phyloP scores from a whole-genome alignment of 1,140 invertebrate species.

The Brachionus rubens region DNA sequence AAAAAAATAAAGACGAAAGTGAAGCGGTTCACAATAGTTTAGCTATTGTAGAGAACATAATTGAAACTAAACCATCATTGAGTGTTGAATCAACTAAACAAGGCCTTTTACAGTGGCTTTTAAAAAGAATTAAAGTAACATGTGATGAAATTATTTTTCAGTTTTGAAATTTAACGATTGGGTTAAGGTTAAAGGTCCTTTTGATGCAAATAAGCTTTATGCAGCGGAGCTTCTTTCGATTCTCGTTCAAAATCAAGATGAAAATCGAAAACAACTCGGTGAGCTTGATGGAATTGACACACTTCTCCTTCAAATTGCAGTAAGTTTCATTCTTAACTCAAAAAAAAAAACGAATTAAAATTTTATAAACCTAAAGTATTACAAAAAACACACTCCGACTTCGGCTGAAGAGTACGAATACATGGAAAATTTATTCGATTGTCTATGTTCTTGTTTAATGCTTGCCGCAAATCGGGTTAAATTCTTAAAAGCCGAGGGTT shows the following conservation, averaged over 20 bases:
- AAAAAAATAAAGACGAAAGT: slow-evolving; percentile 85
- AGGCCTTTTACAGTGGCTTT: slow-evolving; percentile 84
- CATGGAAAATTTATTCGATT: slow-evolving; percentile 98
- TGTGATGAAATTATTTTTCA: neutral
- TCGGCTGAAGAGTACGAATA: slow-evolving; percentile 89
- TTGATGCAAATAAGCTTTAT: slow-evolving; percentile 94
- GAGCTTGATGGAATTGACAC: slow-evolving; percentile 93
- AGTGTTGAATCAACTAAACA: slow-evolving; percentile 75
- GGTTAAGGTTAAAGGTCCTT: slow-evolving; percentile 77
- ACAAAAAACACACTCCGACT: slow-evolving; percentile 87
- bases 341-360: neutral
- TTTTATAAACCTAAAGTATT: slow-evolving; percentile 65
- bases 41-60: slow-evolving; percentile 64
- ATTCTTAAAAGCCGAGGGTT: slow-evolving; percentile 87
- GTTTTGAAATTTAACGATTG: no score
- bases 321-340: slow-evolving; percentile 61
- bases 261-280: slow-evolving; percentile 73
- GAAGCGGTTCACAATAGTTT: slow-evolving; percentile 94
- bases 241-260: slow-evolving; percentile 80
- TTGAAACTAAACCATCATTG: slow-evolving; percentile 79
- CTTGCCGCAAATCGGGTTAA: slow-evolving; percentile 78
- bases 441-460: slow-evolving; percentile 87
- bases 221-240: slow-evolving; percentile 92
- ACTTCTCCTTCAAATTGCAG: slow-evolving; percentile 85
- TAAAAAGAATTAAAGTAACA: slow-evolving; percentile 70